Evolutionary conservation across 1,140 invertebrate species (phyloP).

Genomic region (Drosophila erecta): DNA sequence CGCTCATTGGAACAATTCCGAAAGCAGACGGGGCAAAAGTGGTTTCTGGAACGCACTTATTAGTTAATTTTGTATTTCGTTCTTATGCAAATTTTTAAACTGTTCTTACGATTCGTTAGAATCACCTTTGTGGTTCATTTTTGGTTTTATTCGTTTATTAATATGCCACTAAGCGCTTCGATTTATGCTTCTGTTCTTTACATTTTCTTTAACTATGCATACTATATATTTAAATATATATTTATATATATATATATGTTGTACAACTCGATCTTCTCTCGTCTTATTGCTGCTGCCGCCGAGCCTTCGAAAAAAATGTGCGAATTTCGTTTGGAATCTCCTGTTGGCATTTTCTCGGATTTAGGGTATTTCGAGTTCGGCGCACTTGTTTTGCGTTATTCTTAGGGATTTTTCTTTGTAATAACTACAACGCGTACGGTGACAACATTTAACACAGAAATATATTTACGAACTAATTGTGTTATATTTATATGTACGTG

Average conservation of each 20-base stretch:
- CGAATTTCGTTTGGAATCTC: slow-evolving; percentile 19
- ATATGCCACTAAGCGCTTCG: slow-evolving; percentile 51
- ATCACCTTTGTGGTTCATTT: slow-evolving; percentile 23
- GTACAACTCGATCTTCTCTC: slow-evolving; percentile 61
- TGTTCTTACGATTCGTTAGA: slow-evolving; percentile 37
- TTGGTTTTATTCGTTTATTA: slow-evolving; percentile 34
- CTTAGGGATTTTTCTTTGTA: slow-evolving; percentile 47
- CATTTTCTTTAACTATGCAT: slow-evolving; percentile 71
- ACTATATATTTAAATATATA: slow-evolving; percentile 41
- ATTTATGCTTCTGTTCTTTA: slow-evolving; percentile 52
- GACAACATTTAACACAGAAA: slow-evolving; percentile 84
- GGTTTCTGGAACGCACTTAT: slow-evolving; percentile 47
- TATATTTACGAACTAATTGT: slow-evolving; percentile 80
- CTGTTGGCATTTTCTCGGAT: slow-evolving; percentile 1
- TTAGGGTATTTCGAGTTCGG: slow-evolving; percentile 20
- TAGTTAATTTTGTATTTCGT: slow-evolving; percentile 19
- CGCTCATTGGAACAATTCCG: slow-evolving; percentile 18
- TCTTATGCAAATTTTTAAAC: slow-evolving; percentile 48
- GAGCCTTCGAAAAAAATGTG: slow-evolving; percentile 36
- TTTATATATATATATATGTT: slow-evolving; percentile 46
- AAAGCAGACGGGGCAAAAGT: slow-evolving; percentile 14
- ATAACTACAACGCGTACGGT: slow-evolving; percentile 84
- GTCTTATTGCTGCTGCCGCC: slow-evolving; percentile 36
- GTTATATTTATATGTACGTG: slow-evolving; percentile 51
- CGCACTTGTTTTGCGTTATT: slow-evolving; percentile 3